phyloP scores from a whole-genome alignment of 2,888 invertebrate species.

The Neoascia interrupta region DNA sequence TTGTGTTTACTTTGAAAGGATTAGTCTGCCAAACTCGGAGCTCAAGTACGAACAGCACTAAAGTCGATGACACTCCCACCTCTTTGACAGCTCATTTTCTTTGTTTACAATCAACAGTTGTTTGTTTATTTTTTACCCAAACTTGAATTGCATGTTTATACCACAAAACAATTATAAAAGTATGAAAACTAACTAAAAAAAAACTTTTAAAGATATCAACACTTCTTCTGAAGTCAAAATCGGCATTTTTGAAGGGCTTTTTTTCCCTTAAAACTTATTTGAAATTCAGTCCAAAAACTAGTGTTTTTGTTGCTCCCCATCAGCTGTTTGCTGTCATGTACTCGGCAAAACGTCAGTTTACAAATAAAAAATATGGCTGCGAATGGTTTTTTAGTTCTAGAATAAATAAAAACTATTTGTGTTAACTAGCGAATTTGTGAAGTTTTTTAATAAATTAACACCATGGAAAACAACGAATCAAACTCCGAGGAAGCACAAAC shows the following conservation, averaged over 20 bases:
- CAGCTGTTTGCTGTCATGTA: slow-evolving; percentile 29
- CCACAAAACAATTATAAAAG: not conserved
- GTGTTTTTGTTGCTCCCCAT: not conserved
- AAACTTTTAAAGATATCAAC: not conserved
- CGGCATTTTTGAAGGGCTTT: not conserved
- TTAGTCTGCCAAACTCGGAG: too few species aligned
- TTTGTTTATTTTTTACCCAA: not conserved
- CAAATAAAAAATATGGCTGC: slow-evolving; percentile 60
- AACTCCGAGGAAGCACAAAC: slow-evolving; percentile 36
- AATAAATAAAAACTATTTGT: slow-evolving; percentile 34
- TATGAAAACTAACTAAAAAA: not conserved
- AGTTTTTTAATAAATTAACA: not conserved
- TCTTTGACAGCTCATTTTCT: not conserved
- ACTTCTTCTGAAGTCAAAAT: not conserved
- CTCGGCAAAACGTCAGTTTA: slow-evolving; percentile 39
- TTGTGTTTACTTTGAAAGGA: too few species aligned
- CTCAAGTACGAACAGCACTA: too few species aligned
- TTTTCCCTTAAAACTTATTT: not conserved
- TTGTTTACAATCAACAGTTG: not conserved
- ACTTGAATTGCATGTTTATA: not conserved
- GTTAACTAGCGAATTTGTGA: slow-evolving; percentile 3
- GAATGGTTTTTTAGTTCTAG: not conserved
- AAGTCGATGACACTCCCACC: too few species aligned
- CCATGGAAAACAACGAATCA: slow-evolving; percentile 49
- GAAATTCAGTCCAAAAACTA: not conserved